These are phyloP conservation scores for Callorhinus ursinus DNA, from an alignment of 2,113 vertebrate genomes.

Conservation along the genomic window DNA sequence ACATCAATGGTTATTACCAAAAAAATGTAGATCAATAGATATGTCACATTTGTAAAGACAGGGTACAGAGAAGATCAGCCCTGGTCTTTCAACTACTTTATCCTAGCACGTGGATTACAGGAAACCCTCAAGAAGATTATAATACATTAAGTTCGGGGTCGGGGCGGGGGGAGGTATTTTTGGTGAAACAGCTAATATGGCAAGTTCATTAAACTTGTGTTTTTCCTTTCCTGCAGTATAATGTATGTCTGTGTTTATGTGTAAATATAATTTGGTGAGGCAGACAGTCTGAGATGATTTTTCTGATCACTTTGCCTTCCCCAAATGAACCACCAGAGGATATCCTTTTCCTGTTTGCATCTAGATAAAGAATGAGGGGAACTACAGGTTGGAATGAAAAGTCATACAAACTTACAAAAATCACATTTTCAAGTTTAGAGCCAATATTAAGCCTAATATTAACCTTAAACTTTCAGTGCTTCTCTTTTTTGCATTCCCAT, in stretches of 20 bases:
- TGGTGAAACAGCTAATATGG: neutral
- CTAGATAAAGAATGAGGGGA: conserved; percentile 53
- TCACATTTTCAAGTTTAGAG: conserved; percentile 42
- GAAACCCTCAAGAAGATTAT: neutral
- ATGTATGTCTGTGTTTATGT: neutral
- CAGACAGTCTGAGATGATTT: conserved; percentile 43
- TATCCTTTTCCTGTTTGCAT: conserved; percentile 68
- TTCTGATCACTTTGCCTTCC: conserved; percentile 67
- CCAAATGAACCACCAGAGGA: conserved; percentile 65
- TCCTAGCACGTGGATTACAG: neutral
- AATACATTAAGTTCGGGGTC: neutral
- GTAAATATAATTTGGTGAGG: conserved; percentile 41
- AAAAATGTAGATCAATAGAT: neutral
- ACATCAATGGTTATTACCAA: neutral
- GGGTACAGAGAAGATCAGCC: neutral
- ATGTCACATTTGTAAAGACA: neutral
- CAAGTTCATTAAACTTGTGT: neutral
- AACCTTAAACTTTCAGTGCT: conserved; percentile 1
- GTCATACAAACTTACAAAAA: conserved; percentile 16
- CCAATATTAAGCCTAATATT: conserved; percentile 19
- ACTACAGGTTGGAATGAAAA: neutral
- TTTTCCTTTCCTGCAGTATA: conserved; percentile 8
- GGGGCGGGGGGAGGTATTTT: neutral
- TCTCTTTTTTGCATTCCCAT: neutral
- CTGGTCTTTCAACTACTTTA: neutral